Evolutionary conservation across 2,113 vertebrate genomes (phyloP).

Genomic region (Patagioenas fasciata): DNA sequence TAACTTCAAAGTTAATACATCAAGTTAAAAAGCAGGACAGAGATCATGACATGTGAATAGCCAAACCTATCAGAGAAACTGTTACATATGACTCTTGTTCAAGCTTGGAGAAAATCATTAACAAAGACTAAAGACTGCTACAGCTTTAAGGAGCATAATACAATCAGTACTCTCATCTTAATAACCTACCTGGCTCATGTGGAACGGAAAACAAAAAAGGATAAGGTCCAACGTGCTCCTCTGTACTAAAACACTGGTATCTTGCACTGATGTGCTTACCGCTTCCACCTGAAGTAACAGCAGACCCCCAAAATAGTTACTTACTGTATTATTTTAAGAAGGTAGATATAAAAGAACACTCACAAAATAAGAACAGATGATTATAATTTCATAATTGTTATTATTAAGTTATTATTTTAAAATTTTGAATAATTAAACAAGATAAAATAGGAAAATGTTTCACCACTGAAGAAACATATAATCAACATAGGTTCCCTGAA

Average conservation of each 20-base stretch:
- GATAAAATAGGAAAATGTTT: not conserved
- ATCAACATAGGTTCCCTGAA: not conserved
- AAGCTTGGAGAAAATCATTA: not conserved
- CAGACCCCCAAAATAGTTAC: not conserved
- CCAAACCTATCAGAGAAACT: not conserved
- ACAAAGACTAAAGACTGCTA: not conserved
- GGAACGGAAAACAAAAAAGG: conserved; percentile 98
- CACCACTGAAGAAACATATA: not conserved
- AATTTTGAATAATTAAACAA: not conserved
- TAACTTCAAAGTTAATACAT: not conserved
- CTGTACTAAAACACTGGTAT: conserved; percentile 97
- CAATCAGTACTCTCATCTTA: not conserved
- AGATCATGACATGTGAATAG: not conserved
- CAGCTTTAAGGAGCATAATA: not conserved
- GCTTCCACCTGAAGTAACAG: conserved; percentile 89
- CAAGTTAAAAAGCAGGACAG: not conserved
- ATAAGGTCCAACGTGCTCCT: conserved; percentile 97
- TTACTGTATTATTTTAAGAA: not conserved
- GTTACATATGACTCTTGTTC: not conserved
- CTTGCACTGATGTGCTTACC: conserved; percentile 96
- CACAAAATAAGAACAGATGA: not conserved
- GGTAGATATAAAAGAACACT: not conserved
- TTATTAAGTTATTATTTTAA: not conserved
- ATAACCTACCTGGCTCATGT: conserved; percentile 93
- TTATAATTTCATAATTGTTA: not conserved